Evolutionary conservation across 2,113 vertebrate genomes (phyloP).

Genomic region (Tychaedon coryphoeus): DNA sequence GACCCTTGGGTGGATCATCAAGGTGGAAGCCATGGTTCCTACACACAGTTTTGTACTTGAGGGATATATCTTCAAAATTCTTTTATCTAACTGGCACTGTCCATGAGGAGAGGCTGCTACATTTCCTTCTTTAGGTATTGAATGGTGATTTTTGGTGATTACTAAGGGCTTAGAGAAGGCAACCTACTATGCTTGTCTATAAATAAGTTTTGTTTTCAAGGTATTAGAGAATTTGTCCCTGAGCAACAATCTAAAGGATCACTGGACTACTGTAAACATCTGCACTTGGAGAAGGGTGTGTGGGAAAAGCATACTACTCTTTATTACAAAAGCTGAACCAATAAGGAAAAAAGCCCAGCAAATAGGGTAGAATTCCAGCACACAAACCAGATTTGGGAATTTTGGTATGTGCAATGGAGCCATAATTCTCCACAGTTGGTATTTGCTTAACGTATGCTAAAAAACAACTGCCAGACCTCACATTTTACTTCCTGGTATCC

Average conservation of each 20-base stretch:
- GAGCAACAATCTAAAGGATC: background rate
- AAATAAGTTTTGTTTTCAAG: background rate
- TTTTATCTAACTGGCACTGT: background rate
- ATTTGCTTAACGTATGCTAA: background rate
- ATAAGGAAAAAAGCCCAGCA: background rate
- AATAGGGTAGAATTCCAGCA: background rate
- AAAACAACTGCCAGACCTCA: background rate
- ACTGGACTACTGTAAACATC: background rate
- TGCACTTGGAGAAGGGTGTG: background rate
- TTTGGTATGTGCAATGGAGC: background rate
- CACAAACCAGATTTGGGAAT: background rate
- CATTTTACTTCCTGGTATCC: background rate
- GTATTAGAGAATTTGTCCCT: background rate
- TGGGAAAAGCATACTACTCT: background rate
- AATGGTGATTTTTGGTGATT: background rate
- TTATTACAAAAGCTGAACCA: background rate
- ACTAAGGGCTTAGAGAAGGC: background rate
- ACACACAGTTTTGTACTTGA: background rate
- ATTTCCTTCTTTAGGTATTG: background rate
- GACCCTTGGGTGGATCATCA: fast-evolving
- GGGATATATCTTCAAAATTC: background rate
- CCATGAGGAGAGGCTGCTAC: background rate
- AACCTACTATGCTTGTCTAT: background rate
- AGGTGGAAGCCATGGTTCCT: background rate
- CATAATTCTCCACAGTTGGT: fast-evolving